A percentile compares a stretch with the other conserved stretches of the same genome.
Evolutionary conservation across 2,888 invertebrate species (phyloP).

Genomic region (Fragum whitleyi): DNA sequence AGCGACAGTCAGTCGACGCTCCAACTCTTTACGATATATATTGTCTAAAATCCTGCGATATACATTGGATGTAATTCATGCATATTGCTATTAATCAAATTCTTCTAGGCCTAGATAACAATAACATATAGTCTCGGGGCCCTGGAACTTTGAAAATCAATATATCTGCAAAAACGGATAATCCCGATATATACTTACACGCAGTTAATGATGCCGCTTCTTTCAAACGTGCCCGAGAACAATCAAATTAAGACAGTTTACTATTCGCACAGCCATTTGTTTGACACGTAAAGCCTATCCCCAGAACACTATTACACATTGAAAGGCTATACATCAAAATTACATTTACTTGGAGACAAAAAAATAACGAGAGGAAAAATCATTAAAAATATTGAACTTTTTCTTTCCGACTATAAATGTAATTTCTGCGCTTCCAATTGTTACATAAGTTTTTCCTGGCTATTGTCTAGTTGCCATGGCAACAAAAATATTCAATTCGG

Average conservation of each 20-base stretch:
- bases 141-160: constrained; percentile 60
- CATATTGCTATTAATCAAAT: constrained; percentile 62
- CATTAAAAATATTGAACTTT: constrained; percentile 57
- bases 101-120: constrained; percentile 52
- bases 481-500: constrained; percentile 63
- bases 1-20: not conserved
- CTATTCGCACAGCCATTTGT: constrained; percentile 32
- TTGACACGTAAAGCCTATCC: constrained; percentile 46
- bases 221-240: constrained; percentile 49
- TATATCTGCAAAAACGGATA: constrained; percentile 63
- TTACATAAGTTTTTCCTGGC: constrained; percentile 60
- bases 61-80: constrained; percentile 45
- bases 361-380: constrained; percentile 20
- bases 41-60: constrained; percentile 23
- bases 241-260: constrained; percentile 56
- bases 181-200: constrained; percentile 55
- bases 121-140: constrained; percentile 37
- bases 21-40: constrained; percentile 2
- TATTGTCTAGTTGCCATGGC: constrained; percentile 66
- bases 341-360: constrained; percentile 45
- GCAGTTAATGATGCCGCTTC: constrained; percentile 41
- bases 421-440: constrained; percentile 52
- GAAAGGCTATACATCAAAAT: constrained; percentile 56
- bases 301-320: constrained; percentile 34
- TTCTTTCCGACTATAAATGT: constrained; percentile 31